Evolutionary conservation across 2,888 invertebrate genomes (phyloP).

Genomic region (Heteromyza rotundicornis): DNA sequence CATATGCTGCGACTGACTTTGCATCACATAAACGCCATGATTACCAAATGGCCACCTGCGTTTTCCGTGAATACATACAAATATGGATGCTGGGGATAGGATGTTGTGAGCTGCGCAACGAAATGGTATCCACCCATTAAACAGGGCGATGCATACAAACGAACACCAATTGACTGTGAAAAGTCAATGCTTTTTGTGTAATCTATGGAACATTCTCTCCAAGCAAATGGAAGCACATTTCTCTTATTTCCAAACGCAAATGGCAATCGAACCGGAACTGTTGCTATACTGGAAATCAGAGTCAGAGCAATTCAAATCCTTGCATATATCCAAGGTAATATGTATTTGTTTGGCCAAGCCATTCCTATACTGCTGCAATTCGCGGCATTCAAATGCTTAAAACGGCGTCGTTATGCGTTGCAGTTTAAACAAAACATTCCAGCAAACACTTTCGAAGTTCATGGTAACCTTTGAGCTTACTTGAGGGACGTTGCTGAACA

Average conservation of each 20-base stretch:
- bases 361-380: neutral
- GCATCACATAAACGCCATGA: neutral
- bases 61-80: neutral
- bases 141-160: too few species aligned
- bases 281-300: neutral
- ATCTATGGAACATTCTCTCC: too few species aligned
- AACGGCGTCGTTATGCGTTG: too few species aligned
- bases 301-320: neutral
- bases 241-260: too few species aligned
- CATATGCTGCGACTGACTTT: too few species aligned
- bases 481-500: neutral
- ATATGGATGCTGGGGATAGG: neutral
- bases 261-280: too few species aligned
- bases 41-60: neutral
- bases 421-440: neutral
- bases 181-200: too few species aligned
- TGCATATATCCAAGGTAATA: neutral
- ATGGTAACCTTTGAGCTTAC: neutral
- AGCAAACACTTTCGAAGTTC: neutral
- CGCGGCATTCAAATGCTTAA: neutral
- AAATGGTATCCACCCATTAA: neutral
- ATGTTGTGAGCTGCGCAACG: neutral
- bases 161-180: too few species aligned
- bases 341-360: neutral
- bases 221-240: too few species aligned